These are phyloP conservation scores for Stegastes partitus DNA, from an alignment of 2,113 vertebrate species.

Conservation along the genomic window DNA sequence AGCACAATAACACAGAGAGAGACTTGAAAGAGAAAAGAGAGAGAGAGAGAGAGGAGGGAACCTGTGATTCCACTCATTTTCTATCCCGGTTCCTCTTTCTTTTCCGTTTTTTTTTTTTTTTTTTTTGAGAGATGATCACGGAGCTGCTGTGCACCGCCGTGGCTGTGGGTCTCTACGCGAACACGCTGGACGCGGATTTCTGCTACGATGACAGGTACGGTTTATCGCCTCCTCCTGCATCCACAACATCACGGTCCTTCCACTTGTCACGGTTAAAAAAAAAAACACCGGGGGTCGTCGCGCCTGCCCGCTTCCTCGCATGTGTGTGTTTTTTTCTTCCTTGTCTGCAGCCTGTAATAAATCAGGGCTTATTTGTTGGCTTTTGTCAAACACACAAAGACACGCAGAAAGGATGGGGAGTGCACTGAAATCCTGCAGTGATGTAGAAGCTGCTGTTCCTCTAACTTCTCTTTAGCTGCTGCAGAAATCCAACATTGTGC, in stretches of 20 bases:
- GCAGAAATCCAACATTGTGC: too few relatives aligned
- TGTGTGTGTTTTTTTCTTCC: slow-evolving; percentile 48
- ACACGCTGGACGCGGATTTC: slow-evolving; percentile 95
- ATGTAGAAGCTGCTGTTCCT: too few relatives aligned
- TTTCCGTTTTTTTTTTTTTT: background rate
- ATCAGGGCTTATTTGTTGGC: slow-evolving; percentile 31
- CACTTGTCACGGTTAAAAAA: slow-evolving; percentile 67
- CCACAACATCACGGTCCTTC: slow-evolving; percentile 43
- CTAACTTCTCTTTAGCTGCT: too few relatives aligned
- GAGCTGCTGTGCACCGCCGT: slow-evolving; percentile 94
- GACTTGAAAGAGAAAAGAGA: slow-evolving; percentile 39
- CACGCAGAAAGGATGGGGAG: background rate
- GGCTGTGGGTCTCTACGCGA: slow-evolving; percentile 93
- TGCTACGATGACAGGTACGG: slow-evolving; percentile 98
- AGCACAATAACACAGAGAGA: slow-evolving; percentile 49
- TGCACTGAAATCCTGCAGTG: background rate
- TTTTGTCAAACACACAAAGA: slow-evolving; percentile 19
- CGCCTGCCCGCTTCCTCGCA: slow-evolving; percentile 28
- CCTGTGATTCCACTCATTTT: slow-evolving; percentile 44
- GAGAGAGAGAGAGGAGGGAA: slow-evolving; percentile 3
- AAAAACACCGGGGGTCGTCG: background rate
- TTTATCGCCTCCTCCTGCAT: slow-evolving; percentile 7
- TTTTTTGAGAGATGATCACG: slow-evolving; percentile 90
- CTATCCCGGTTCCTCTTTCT: slow-evolving; percentile 40
- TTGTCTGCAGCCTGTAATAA: slow-evolving; percentile 36